Evolutionary conservation across 2,888 invertebrate genomes (phyloP), one percentile per base, ranked within the genome.

Genomic region (Orchestes rusci): DNA sequence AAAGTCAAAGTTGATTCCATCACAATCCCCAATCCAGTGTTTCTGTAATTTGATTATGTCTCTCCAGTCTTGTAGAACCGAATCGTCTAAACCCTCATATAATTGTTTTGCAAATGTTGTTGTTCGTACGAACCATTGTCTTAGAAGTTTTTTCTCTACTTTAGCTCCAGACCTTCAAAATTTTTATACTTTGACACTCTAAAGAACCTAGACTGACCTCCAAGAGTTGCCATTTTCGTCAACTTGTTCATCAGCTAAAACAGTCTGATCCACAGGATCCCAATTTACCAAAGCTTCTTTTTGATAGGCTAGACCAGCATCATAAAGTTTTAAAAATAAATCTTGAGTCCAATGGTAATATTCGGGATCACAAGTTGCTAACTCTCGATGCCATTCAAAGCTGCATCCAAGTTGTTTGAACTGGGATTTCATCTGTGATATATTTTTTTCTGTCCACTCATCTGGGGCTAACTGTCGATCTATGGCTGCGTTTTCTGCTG

Each of bases 401-500:
- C 82, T 80, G 59, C 84, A 88, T 7, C 86, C 85, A 39, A 94
- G 71, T 41, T 73, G 66, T 36, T 77, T 57, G 2, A 95, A 70
- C 63, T 94, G 94, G 8, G 73, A 65, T 63, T 80, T 84, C 95
- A 95, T 95, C 44, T 81, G 76, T 2, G 67, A 63, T 51, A 95
- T 91, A 67, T 95, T 96, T 51, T 77, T 67, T 45, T 76, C 66
- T 0, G 97, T 99, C 99, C 99, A 99, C n/a, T 73, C 66, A 3
- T 77, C 72, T 2, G 99, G 90, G 50, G 81, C 74, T 29, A 91
- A 72, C 30, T 84, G 80, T 31, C 82, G 73, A 62, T 94, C 86
- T 52, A 91, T 82, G 0, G 99, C 99, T 36, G 99, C 99, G 76
- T 99, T 99, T 71, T 99, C 99, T 3, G 99, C 99, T 1, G 99